These are phyloP conservation scores for Aurelia aurita DNA, from an alignment of 30 jellyfish, hydroid and myxozoan species.

Conservation along the genomic window DNA sequence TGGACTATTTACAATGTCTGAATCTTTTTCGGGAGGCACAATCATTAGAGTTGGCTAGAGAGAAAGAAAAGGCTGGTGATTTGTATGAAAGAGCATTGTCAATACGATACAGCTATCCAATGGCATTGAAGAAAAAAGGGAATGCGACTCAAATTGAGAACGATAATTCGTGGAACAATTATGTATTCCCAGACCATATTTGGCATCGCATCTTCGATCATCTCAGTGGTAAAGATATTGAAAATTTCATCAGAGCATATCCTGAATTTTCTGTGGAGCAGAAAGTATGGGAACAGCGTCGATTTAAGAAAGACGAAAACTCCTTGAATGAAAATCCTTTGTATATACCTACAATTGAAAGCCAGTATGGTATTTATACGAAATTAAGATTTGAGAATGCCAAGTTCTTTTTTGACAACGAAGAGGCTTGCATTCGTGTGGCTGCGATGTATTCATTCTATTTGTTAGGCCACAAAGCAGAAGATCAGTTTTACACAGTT, in stretches of 20 bases:
- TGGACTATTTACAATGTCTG: constrained; percentile 44
- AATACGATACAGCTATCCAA: constrained; percentile 67
- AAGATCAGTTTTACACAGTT: neutral
- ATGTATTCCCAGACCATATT: constrained; percentile 26
- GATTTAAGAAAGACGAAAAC: constrained; percentile 6
- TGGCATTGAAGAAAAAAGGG: constrained; percentile 24
- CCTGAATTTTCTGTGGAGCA: constrained; percentile 7
- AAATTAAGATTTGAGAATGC: constrained; percentile 32
- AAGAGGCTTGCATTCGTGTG: constrained; percentile 56
- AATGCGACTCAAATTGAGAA: neutral
- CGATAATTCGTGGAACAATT: neutral
- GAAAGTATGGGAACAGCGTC: constrained; percentile 29
- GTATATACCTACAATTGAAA: constrained; percentile 44
- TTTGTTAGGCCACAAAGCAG: constrained; percentile 55
- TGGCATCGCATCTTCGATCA: constrained; percentile 48
- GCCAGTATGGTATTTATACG: constrained; percentile 52
- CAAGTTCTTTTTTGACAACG: constrained; percentile 35
- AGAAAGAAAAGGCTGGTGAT: constrained; percentile 43
- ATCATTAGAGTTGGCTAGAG: constrained; percentile 36
- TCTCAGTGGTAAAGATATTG: constrained; percentile 39
- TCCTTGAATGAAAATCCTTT: neutral
- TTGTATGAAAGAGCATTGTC: constrained; percentile 70
- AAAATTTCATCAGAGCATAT: constrained; percentile 22
- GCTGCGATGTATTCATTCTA: constrained; percentile 76
- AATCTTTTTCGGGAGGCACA: constrained; percentile 70